Percentiles rank a stretch among this genome's conserved stretches.
These are phyloP conservation scores for Cariama cristata DNA, from an alignment of 2,113 vertebrate genomes.

Conservation along the genomic window DNA sequence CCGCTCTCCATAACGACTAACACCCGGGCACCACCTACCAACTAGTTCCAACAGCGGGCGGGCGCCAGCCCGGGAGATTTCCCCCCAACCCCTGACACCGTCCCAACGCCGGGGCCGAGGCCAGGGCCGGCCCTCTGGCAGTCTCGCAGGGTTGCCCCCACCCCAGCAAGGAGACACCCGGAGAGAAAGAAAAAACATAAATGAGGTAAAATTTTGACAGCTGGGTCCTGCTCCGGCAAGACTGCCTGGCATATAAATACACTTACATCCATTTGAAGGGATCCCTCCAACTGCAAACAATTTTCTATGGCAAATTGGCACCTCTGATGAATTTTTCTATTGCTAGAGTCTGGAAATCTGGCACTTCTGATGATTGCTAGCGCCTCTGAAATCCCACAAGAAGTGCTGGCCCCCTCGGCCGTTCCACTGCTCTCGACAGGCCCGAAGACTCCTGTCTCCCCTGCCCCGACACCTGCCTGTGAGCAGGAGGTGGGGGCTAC, in stretches of 20 bases:
- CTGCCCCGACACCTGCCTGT: rapidly evolving
- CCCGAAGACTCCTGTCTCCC: not conserved
- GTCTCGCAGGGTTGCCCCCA: not conserved
- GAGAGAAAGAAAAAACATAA: not conserved
- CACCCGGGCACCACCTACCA: constrained; percentile 44
- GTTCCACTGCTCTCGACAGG: not conserved
- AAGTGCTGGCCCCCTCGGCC: not conserved
- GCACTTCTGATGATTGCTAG: not conserved
- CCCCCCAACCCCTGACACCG: rapidly evolving
- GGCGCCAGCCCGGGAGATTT: not conserved
- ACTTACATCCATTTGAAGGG: not conserved
- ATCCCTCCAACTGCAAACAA: not conserved
- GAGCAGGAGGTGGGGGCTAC: not conserved
- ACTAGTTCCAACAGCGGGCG: constrained; percentile 77
- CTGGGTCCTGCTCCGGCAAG: rapidly evolving
- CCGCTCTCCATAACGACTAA: constrained; percentile 73
- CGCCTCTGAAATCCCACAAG: not conserved
- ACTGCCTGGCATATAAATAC: not conserved
- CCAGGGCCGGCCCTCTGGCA: not conserved
- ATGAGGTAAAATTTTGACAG: not conserved
- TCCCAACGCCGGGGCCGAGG: rapidly evolving
- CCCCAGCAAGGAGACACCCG: not conserved
- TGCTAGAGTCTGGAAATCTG: not conserved
- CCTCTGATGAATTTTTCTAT: not conserved
- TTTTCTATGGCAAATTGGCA: not conserved